phyloP scores from a whole-genome alignment of 2,888 invertebrate species.

The Brachynemurus nebulosus region DNA sequence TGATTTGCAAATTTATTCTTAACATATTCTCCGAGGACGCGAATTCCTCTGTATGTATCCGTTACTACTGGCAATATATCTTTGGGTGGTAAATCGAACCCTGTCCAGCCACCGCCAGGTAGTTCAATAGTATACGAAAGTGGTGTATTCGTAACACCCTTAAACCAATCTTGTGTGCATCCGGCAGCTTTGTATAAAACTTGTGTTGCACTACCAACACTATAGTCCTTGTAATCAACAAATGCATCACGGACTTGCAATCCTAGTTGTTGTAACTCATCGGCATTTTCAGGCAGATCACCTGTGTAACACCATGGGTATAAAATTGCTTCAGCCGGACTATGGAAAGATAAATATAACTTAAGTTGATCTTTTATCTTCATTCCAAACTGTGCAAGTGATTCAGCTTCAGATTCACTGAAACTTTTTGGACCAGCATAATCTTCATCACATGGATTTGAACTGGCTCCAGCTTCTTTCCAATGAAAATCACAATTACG shows the following conservation, averaged over 20 bases:
- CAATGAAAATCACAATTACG: constrained; percentile 21
- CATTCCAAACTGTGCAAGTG: constrained; percentile 42
- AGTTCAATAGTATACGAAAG: constrained; percentile 50
- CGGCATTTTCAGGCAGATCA: constrained; percentile 34
- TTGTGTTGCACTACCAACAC: constrained; percentile 32
- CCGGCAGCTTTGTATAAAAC: constrained; percentile 44
- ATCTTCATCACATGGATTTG: constrained; percentile 30
- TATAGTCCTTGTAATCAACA: no score
- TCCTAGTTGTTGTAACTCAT: constrained; percentile 33
- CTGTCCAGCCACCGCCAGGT: constrained; percentile 45
- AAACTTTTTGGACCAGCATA: constrained; percentile 33
- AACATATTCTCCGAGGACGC: constrained; percentile 33
- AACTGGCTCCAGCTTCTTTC: constrained; percentile 23
- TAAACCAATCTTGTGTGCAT: constrained; percentile 56
- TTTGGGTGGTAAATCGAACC: constrained; percentile 50
- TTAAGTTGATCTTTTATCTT: constrained; percentile 36
- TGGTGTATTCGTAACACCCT: constrained; percentile 44
- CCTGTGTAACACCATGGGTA: constrained; percentile 53
- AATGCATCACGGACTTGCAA: constrained; percentile 18
- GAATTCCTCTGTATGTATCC: constrained; percentile 46
- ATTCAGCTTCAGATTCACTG: constrained; percentile 40
- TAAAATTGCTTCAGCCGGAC: constrained; percentile 52
- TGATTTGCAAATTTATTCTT: no score
- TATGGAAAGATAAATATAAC: constrained; percentile 58
- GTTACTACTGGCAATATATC: constrained; percentile 39